Conservation (phyloP, 2,797 vertebrate genomes). For the Notolepis coatsorum region DNA sequence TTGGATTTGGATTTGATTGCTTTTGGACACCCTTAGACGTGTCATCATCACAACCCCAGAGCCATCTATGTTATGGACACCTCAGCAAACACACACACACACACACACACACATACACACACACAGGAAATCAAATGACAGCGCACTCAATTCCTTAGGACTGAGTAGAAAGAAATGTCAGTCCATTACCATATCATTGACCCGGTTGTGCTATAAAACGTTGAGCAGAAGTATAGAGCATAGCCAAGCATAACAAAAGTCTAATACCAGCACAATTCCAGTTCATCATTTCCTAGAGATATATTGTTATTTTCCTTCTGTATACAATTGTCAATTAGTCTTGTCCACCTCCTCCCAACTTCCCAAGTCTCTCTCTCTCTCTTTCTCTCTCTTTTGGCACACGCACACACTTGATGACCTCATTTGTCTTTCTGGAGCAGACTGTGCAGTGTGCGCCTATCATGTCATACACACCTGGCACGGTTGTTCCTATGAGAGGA, state of each 20-base stretch:
- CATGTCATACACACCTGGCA: conserved; percentile 58
- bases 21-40: conserved; percentile 63
- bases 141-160: conserved; percentile 30
- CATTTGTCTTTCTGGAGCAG: conserved; percentile 76
- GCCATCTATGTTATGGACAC: conserved; percentile 39
- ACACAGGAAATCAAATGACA: conserved; percentile 41
- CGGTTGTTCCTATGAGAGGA: conserved; percentile 73
- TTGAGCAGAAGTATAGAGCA: conserved; percentile 43
- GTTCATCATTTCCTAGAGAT: conserved; percentile 37
- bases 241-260: conserved; percentile 18
- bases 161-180: conserved; percentile 49
- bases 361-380: no score
- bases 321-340: conserved; percentile 54
- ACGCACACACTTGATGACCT: no score
- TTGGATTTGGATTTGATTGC: conserved; percentile 72
- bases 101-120: conserved; percentile 25
- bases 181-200: conserved; percentile 53
- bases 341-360: no score
- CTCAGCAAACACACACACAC: conserved; percentile 2
- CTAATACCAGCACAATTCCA: conserved; percentile 17
- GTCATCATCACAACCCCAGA: conserved; percentile 68
- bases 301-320: conserved; percentile 53
- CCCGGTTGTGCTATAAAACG: conserved; percentile 32
- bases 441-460: conserved; percentile 46
- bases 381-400: no score